Evolutionary conservation across 2,113 vertebrate genomes (phyloP).

Genomic region (Acinonyx jubatus): DNA sequence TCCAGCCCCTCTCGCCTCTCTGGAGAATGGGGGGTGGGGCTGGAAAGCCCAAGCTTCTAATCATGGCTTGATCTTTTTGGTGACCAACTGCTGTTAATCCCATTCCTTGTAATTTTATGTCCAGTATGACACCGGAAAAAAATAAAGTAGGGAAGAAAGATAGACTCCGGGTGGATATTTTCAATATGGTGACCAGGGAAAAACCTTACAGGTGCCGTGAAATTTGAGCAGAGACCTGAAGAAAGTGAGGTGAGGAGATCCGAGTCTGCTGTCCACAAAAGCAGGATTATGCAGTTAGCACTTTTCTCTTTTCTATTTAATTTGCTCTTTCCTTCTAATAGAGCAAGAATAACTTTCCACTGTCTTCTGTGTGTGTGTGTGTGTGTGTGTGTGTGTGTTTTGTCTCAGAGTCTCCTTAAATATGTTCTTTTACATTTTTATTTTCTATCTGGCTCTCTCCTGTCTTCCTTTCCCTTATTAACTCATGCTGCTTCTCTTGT

Average conservation of each 20-base stretch:
- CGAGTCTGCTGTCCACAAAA: not conserved
- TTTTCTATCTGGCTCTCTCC: not conserved
- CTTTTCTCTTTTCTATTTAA: not conserved
- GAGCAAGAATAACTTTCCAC: not conserved
- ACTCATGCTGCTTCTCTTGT: not conserved
- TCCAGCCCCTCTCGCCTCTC: not conserved
- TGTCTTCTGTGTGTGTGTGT: not conserved
- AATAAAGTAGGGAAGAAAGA: not conserved
- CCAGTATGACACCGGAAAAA: not conserved
- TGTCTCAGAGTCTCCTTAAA: not conserved
- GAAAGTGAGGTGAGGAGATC: not conserved
- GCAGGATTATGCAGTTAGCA: not conserved
- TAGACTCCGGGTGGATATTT: not conserved
- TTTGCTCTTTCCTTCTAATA: not conserved
- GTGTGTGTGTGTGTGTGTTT: not conserved
- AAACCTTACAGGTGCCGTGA: not conserved
- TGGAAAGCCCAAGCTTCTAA: not conserved
- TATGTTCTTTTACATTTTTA: not conserved
- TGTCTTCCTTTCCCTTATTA: not conserved
- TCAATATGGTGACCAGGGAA: not conserved
- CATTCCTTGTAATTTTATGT: not conserved
- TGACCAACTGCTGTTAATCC: not conserved
- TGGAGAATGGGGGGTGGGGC: not conserved
- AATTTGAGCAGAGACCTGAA: not conserved
- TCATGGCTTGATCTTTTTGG: not conserved